phyloP scores from a whole-genome alignment of 2,888 invertebrate genomes.

The Anarsia innoxiella region DNA sequence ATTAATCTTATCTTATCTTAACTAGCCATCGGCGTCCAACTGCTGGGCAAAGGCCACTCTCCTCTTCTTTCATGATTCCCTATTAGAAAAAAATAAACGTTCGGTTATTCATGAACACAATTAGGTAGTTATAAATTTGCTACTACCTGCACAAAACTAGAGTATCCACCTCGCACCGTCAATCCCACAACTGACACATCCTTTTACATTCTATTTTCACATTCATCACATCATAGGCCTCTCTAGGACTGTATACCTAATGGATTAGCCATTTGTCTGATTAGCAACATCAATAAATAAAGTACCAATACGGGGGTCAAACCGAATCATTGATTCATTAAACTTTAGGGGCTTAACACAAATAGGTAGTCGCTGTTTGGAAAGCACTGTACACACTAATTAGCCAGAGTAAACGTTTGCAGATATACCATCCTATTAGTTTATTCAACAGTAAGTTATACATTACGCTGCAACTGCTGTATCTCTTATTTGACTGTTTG shows the following conservation, averaged over 20 bases:
- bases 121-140: too few relatives aligned
- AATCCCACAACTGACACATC: slow-evolving; percentile 27
- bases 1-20: too few relatives aligned
- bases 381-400: slow-evolving; percentile 51
- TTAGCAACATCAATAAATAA: slow-evolving; percentile 70
- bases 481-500: background rate
- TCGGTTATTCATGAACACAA: too few relatives aligned
- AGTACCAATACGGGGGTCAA: slow-evolving; percentile 50
- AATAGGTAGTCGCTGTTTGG: slow-evolving; percentile 42
- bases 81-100: too few relatives aligned
- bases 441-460: slow-evolving; percentile 7
- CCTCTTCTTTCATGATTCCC: too few relatives aligned
- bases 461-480: background rate
- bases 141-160: too few relatives aligned
- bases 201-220: slow-evolving; percentile 42
- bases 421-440: slow-evolving; percentile 18
- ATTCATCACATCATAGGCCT: slow-evolving; percentile 38
- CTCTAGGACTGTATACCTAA: slow-evolving; percentile 49
- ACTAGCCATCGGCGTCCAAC: too few relatives aligned
- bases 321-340: slow-evolving; percentile 62
- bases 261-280: slow-evolving; percentile 73
- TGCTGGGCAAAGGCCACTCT: too few relatives aligned
- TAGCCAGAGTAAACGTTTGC: slow-evolving; percentile 55
- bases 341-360: slow-evolving; percentile 52
- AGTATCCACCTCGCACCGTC: too few relatives aligned